Base-by-base conservation (phyloP, 2,888 invertebrate species). In the Monopis laevigella region DNA sequence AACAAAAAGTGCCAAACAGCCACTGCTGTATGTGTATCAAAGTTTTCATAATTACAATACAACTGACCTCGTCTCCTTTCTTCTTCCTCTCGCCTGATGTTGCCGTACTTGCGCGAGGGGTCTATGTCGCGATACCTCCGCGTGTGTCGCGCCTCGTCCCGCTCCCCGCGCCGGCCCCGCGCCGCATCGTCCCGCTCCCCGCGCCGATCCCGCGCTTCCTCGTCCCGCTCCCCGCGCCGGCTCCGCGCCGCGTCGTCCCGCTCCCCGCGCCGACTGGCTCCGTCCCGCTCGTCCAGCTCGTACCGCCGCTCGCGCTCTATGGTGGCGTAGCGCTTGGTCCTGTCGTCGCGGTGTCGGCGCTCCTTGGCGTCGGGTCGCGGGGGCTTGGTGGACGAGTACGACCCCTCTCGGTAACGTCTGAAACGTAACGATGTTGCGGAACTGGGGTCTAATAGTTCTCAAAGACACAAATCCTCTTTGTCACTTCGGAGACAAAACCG, bases 331-430 rank as follows among this genome's bases (percentile, higher is more conserved):
- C 54, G 48, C 8, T 52, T 54, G 24, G n/a, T 27, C 19, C 45
- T 41, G 12, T 66, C 69, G 34, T 58, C 59, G 21, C 52, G 44
- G 46, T 68, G 55, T 35, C 69, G 60, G 21, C 69, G 64, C 17
- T 72, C 70, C 47, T 64, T 64, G 46, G 64, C 74, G 24, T 77
- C 73, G 7, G 69, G 65, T 12, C 73, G 66, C 17, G 75, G 78
- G 18, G 80, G 77, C 49, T 72, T 74, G 17, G 68, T 62, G n/a
- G 68, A 63, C 32, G 70, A 55, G 57, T 77, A 71, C 24, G 80
- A 77, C 11, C 82, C 81, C 51, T 84, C 84, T 28, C 83, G 65
- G 56, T 80, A 77, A 12, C 75, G 68, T 47, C 83, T 80, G 53
- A 1, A 43, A 45, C n/a, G n/a, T n/a, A n/a, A n/a, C n/a, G n/a